phyloP scores from a whole-genome alignment of 2,797 vertebrate species.

The Rhincodon typus region DNA sequence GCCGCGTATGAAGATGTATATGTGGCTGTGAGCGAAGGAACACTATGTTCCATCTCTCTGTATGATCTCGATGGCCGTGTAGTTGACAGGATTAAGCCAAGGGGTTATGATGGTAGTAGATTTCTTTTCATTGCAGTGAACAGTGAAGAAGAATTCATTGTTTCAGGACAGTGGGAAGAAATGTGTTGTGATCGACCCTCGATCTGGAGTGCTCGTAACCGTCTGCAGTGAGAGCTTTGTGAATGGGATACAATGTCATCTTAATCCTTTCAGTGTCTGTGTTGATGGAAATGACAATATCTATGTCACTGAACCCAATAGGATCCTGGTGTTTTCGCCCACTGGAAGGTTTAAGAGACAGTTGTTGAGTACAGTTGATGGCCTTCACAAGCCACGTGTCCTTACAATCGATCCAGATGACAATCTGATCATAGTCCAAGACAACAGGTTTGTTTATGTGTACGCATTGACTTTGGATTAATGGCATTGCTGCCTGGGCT shows the following conservation, averaged over 20 bases:
- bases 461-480: background rate
- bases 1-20: conserved; percentile 42
- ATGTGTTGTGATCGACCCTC: conserved; percentile 38
- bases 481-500: background rate
- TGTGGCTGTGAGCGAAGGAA: conserved; percentile 43
- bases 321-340: conserved; percentile 39
- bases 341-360: background rate
- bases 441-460: background rate
- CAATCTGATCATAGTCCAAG: conserved; percentile 22
- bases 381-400: conserved; percentile 34
- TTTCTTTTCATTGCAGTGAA: conserved; percentile 46
- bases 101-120: conserved; percentile 35
- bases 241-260: background rate
- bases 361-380: conserved; percentile 2
- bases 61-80: conserved; percentile 38
- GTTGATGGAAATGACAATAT: conserved; percentile 40
- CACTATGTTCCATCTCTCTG: conserved; percentile 41
- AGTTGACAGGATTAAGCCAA: conserved; percentile 40
- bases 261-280: conserved; percentile 41
- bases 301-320: conserved; percentile 40
- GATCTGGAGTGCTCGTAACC: conserved; percentile 37
- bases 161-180: conserved; percentile 44
- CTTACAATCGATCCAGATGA: background rate
- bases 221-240: background rate
- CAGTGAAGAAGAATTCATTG: conserved; percentile 43